These are phyloP conservation scores for Apteryx owenii DNA, from an alignment of 2,113 vertebrate genomes.

Conservation along the genomic window DNA sequence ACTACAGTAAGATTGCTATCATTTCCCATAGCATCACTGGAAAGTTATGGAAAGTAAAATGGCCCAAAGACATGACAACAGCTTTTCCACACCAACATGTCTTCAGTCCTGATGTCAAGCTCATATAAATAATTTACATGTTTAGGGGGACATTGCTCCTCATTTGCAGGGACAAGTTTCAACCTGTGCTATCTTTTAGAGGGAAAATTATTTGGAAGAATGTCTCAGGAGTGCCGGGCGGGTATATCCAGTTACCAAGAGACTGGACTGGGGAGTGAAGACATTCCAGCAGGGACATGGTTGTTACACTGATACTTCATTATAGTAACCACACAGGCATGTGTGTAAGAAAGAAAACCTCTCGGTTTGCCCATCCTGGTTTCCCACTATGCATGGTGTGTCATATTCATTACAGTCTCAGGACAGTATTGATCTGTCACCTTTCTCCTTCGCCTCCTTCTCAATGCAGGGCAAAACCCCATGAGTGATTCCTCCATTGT, in stretches of 20 bases:
- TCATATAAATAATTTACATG: neutral
- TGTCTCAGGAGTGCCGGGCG: neutral
- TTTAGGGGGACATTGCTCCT: neutral
- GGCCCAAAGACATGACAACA: neutral
- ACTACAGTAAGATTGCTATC: neutral
- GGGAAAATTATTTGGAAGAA: neutral
- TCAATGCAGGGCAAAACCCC: neutral
- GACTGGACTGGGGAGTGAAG: neutral
- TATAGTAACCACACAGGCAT: neutral
- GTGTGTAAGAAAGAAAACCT: neutral
- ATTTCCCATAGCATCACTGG: neutral
- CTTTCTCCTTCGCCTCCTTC: neutral
- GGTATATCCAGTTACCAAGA: neutral
- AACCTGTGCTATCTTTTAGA: neutral
- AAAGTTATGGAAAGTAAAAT: neutral
- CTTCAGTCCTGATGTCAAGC: neutral
- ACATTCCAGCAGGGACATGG: neutral
- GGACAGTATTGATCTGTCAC: neutral
- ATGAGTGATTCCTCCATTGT: neutral
- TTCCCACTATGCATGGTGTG: neutral
- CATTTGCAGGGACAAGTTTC: neutral
- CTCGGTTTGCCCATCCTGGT: neutral
- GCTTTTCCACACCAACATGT: neutral
- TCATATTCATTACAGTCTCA: neutral
- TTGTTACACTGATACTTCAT: neutral